Evolutionary conservation across 1,140 invertebrate genomes (phyloP).

Genomic region (Philotrypesis tridentata): DNA sequence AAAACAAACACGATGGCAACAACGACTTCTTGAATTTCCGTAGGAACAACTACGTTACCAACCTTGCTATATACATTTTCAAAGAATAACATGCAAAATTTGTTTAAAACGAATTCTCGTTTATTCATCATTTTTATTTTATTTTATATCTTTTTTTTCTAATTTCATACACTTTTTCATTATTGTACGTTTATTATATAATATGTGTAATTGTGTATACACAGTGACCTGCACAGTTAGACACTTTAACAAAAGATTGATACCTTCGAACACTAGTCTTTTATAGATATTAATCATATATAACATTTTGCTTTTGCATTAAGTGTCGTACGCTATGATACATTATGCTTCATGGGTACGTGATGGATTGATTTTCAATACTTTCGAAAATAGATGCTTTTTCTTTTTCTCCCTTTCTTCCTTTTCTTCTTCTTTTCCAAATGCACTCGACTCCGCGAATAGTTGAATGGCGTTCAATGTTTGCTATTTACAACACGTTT

Average conservation of each 20-base stretch:
- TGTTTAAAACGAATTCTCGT: conserved; percentile 60
- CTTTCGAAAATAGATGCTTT: conserved; percentile 36
- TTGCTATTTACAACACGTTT: conserved; percentile 35
- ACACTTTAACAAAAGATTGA: conserved; percentile 57
- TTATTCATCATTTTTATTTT: conserved; percentile 64
- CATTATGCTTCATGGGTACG: background rate
- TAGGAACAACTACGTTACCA: conserved; percentile 1
- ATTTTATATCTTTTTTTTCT: conserved; percentile 55
- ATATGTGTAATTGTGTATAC: conserved; percentile 48
- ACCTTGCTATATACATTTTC: background rate
- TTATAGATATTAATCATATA: conserved; percentile 14
- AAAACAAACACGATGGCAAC: conserved; percentile 15
- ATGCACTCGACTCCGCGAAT: conserved; percentile 14
- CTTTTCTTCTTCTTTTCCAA: conserved; percentile 4
- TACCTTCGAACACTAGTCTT: conserved; percentile 12
- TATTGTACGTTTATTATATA: background rate
- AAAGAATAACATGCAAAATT: conserved; percentile 1
- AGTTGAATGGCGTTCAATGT: background rate
- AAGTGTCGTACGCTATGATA: conserved; percentile 26
- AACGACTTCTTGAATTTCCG: background rate
- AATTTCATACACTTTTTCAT: conserved; percentile 27
- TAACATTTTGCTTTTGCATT: conserved; percentile 29
- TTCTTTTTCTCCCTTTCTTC: background rate
- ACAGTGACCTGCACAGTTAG: conserved; percentile 63
- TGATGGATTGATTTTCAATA: conserved; percentile 28